Conservation (phyloP, 2,888 invertebrate genomes). For the Criorhina ranunculi region DNA sequence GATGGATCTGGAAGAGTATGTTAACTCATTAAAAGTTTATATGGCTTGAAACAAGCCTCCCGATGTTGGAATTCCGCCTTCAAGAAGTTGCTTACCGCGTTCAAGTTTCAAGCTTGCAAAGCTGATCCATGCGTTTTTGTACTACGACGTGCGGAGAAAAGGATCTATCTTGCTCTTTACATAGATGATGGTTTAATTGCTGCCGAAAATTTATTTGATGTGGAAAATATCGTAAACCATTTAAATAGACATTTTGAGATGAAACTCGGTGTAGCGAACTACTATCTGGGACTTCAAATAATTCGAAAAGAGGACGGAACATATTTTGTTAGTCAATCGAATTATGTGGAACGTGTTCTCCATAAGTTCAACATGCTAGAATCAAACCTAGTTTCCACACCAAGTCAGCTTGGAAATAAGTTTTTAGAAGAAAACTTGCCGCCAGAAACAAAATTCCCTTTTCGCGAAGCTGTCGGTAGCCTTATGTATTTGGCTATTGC, state of each 20-base stretch:
- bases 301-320: constrained; percentile 26
- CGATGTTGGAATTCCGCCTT: constrained; percentile 22
- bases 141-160: constrained; percentile 29
- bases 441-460: constrained; percentile 51
- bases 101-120: constrained; percentile 58
- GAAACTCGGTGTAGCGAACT: constrained; percentile 12
- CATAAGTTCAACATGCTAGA: constrained; percentile 73
- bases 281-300: constrained; percentile 38
- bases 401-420: constrained; percentile 41
- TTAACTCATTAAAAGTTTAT: constrained; percentile 74
- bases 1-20: constrained; percentile 71
- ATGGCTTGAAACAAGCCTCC: constrained; percentile 76
- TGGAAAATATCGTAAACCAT: constrained; percentile 2
- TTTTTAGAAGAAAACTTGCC: constrained; percentile 7
- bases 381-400: constrained; percentile 64
- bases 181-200: constrained; percentile 79
- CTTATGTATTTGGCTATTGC: constrained; percentile 71
- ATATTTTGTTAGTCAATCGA: constrained; percentile 60
- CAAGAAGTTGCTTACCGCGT: constrained; percentile 14
- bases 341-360: constrained; percentile 60
- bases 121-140: constrained; percentile 79
- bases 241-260: constrained; percentile 17
- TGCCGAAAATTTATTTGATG: constrained; percentile 30
- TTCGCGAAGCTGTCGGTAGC: constrained; percentile 70
- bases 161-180: constrained; percentile 78